phyloP scores from a whole-genome alignment of 2,888 invertebrate genomes.

The Buathra laborator region DNA sequence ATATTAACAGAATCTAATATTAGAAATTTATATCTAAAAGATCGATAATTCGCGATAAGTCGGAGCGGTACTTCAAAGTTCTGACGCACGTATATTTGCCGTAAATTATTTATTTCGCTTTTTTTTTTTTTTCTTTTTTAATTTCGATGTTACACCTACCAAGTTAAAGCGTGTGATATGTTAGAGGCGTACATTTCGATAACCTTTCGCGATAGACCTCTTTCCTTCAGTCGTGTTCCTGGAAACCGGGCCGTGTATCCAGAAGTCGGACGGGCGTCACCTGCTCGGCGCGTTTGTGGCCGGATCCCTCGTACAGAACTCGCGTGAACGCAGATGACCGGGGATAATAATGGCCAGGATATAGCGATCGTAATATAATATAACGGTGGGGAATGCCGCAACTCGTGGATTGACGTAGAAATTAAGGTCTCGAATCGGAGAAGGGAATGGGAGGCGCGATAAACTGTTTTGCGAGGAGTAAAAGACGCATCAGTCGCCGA shows the following conservation, averaged over 20 bases:
- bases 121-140: slow-evolving; percentile 6
- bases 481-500: slow-evolving; percentile 19
- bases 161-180: slow-evolving; percentile 17
- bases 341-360: slow-evolving; percentile 1
- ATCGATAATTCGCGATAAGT: slow-evolving; percentile 47
- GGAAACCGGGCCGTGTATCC: slow-evolving; percentile 37
- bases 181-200: slow-evolving; percentile 58
- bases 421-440: slow-evolving; percentile 55
- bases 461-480: slow-evolving; percentile 47
- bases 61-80: slow-evolving; percentile 6
- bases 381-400: slow-evolving; percentile 36
- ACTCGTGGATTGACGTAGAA: slow-evolving; percentile 36
- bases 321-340: slow-evolving; percentile 30
- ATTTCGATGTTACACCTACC: slow-evolving; percentile 30
- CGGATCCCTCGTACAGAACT: neutral
- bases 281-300: slow-evolving; percentile 54
- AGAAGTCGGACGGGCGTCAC: slow-evolving; percentile 51
- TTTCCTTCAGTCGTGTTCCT: slow-evolving; percentile 41
- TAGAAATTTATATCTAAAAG: neutral
- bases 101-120: slow-evolving; percentile 4
- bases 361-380: slow-evolving; percentile 13
- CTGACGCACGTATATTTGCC: neutral
- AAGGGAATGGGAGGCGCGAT: slow-evolving; percentile 54
- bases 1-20: neutral
- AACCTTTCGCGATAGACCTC: slow-evolving; percentile 61